These are phyloP conservation scores for Malurus leucopterus DNA, from an alignment of 2,797 vertebrate genomes.

Conservation along the genomic window DNA sequence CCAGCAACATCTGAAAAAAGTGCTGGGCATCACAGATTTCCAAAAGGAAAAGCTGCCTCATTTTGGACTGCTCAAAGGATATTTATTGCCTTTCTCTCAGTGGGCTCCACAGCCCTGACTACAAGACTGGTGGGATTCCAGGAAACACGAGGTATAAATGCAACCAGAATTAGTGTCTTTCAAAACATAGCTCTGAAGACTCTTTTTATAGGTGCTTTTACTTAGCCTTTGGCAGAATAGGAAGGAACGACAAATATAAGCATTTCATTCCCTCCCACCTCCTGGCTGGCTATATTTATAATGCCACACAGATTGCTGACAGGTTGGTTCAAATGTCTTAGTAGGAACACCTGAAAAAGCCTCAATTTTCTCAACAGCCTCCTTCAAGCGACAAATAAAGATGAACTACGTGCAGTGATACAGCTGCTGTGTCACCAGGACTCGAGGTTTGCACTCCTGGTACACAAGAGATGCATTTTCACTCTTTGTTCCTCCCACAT, in stretches of 20 bases:
- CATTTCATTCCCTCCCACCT: neutral
- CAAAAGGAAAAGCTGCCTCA: neutral
- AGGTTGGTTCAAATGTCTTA: neutral
- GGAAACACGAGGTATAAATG: neutral
- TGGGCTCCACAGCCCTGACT: neutral
- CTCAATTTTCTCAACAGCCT: neutral
- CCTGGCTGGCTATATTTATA: neutral
- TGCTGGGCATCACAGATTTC: neutral
- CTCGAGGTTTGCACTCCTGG: neutral
- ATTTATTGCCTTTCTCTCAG: neutral
- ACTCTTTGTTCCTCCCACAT: neutral
- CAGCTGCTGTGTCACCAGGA: neutral
- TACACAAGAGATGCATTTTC: neutral
- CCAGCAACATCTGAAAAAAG: neutral
- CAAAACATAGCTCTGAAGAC: neutral
- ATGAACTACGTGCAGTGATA: neutral
- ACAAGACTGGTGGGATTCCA: neutral
- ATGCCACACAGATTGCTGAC: neutral
- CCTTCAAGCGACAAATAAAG: neutral
- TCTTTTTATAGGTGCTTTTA: neutral
- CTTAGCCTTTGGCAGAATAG: neutral
- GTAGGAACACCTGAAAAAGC: conserved; percentile 11
- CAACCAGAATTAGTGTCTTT: neutral
- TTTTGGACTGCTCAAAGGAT: neutral
- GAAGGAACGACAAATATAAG: neutral